Percentiles rank a stretch among this genome's conserved stretches.
phyloP scores from a whole-genome alignment of 2,113 vertebrate species.

The Maccullochella peelii region DNA sequence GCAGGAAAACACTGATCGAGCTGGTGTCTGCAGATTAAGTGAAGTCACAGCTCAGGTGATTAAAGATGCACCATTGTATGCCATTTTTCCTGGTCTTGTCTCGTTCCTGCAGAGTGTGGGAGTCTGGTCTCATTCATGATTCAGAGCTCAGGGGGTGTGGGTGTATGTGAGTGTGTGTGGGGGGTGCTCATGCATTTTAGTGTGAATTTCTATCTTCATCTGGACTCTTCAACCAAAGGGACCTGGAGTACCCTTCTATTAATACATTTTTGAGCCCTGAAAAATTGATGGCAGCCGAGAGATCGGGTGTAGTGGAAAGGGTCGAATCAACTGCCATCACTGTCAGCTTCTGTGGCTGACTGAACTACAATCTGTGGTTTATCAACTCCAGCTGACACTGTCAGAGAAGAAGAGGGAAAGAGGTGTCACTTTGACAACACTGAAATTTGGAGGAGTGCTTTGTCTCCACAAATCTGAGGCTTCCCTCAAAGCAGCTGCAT shows the following conservation, averaged over 20 bases:
- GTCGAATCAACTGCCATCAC: conserved; percentile 70
- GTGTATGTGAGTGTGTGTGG: conserved; percentile 35
- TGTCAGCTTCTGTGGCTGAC: conserved; percentile 63
- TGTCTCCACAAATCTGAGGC: conserved; percentile 42
- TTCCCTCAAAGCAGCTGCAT: conserved; percentile 44
- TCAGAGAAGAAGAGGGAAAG: conserved; percentile 58
- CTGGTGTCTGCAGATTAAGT: conserved; percentile 78
- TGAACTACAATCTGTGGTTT: conserved; percentile 70
- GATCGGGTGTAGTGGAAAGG: conserved; percentile 58
- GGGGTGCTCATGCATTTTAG: conserved; percentile 61
- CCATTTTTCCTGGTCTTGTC: conserved; percentile 68
- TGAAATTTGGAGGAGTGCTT: conserved; percentile 51
- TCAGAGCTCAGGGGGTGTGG: conserved; percentile 65
- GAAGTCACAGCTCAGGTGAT: conserved; percentile 78
- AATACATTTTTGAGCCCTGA: conserved; percentile 73
- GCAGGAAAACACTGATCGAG: conserved; percentile 73
- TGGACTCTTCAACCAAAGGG: conserved; percentile 58
- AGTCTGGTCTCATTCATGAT: conserved; percentile 83
- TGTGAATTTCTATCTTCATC: conserved; percentile 76
- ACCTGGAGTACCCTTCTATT: conserved; percentile 71
- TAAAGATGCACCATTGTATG: conserved; percentile 80
- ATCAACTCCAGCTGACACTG: conserved; percentile 71
- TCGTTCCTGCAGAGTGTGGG: conserved; percentile 69
- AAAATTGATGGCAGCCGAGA: conserved; percentile 75
- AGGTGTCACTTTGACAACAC: conserved; percentile 63